Base-by-base conservation (phyloP, 2,113 vertebrate genomes). In the Bos javanicus region DNA sequence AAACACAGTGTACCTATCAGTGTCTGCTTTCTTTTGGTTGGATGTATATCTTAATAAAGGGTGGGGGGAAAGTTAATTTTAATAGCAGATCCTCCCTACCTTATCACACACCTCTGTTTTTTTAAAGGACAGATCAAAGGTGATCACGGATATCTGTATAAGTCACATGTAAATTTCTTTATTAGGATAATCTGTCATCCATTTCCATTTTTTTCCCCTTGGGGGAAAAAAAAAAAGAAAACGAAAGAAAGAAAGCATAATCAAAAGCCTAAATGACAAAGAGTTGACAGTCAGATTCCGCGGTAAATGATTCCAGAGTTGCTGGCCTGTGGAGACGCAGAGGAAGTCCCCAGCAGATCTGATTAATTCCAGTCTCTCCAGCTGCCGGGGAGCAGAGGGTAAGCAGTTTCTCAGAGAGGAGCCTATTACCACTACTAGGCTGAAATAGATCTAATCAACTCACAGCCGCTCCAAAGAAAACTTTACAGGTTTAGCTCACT, bases 251-350 rank as follows among this genome's bases (percentile, higher is more conserved):
- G 98, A 98, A 99, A 99, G 99, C 98, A 98, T 99, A 99, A 99
- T 99, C 99, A 99, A 99, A 99, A 99, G 99, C 99, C 99, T 99
- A 99, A 99, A 99, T 99, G 99, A 99, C 99, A 99, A 99, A 99
- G 99, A 99, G 99, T 99, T 99, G 99, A 99, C 99, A 99, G 99
- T 99, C 99, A 99, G 99, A 99, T 99, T 99, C 99, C 99, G 99
- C 99, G 99, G 99, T 99, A 99, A 99, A 99, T 99, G 99, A 99
- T 99, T 99, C 99, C 99, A 99, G 99, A 99, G 99, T 99, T 99
- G 99, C 99, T 99, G 98, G 99, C 99, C 99, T 99, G 99, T 99
- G 96, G 99, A 99, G 99, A 99, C 99, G 99, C 99, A 97, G 99
- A 99, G 99, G 99, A 99, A 99, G 99, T 99, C 99, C 99, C 99